Percentiles rank a stretch among this genome's conserved stretches.
phyloP scores from a whole-genome alignment of 2,797 vertebrate genomes.

The Pelobates cultripes region DNA sequence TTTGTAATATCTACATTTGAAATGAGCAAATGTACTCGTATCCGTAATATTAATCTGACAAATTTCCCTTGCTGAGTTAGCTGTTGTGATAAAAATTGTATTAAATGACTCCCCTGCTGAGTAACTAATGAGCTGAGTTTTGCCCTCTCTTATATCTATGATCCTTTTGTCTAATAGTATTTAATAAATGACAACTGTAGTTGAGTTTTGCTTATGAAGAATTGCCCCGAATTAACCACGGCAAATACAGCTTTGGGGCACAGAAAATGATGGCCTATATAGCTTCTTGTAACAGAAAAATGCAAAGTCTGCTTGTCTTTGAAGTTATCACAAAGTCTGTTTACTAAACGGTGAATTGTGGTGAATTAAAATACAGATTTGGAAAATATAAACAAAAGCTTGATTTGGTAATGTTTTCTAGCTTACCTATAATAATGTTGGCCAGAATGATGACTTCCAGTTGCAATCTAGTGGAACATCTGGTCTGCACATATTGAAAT shows the following conservation, averaged over 20 bases:
- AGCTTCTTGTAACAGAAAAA: constrained; percentile 27
- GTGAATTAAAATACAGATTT: no score
- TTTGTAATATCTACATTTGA: constrained; percentile 59
- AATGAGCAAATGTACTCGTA: constrained; percentile 59
- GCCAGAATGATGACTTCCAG: no score
- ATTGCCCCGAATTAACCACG: constrained; percentile 40
- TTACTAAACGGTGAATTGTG: no score
- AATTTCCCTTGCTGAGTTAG: constrained; percentile 58
- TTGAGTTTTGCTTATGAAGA: constrained; percentile 43
- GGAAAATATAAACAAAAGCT: no score
- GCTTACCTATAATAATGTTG: no score
- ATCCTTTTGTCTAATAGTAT: constrained; percentile 48
- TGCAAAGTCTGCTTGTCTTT: no score
- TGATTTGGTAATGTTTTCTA: no score
- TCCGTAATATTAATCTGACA: constrained; percentile 59
- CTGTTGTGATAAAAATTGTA: constrained; percentile 57
- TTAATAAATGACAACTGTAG: constrained; percentile 50
- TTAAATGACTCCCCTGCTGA: constrained; percentile 43
- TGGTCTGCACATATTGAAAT: no score
- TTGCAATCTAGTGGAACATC: no score
- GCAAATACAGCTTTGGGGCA: constrained; percentile 24
- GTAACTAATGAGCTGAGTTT: constrained; percentile 55
- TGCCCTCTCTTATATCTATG: constrained; percentile 36
- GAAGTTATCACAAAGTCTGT: no score
- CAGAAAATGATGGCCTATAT: constrained; percentile 37